phyloP scores from a whole-genome alignment of 1,140 invertebrate species.

The Planococcus citri region DNA sequence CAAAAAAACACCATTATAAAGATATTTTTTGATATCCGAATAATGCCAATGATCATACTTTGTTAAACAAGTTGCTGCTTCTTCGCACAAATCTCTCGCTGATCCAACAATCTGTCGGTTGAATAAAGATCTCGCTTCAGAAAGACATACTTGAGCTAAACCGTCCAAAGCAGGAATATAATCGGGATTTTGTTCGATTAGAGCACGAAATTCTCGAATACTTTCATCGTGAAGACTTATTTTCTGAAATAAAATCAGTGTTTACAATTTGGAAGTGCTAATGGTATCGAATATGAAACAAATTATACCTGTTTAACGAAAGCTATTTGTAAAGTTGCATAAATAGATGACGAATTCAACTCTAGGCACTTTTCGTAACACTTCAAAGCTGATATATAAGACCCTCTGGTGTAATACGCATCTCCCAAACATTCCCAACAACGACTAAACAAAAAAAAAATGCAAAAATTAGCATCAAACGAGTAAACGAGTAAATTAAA shows the following conservation, averaged over 20 bases:
- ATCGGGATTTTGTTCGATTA: conserved; percentile 46
- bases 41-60: conserved; percentile 33
- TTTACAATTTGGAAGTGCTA: neutral
- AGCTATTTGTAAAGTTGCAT: neutral
- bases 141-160: conserved; percentile 54
- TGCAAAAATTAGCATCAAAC: no score
- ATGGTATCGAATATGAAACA: no score
- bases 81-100: conserved; percentile 51
- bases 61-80: conserved; percentile 46
- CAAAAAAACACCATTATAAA: neutral
- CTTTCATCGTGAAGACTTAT: conserved; percentile 58
- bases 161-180: conserved; percentile 69
- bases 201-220: conserved; percentile 49
- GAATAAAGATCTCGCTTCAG: conserved; percentile 46
- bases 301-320: conserved; percentile 10
- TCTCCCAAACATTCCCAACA: conserved; percentile 15
- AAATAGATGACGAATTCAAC: neutral
- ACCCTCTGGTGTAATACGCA: conserved; percentile 11
- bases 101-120: conserved; percentile 49
- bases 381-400: conserved; percentile 8
- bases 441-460: neutral
- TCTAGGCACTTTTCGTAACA: neutral
- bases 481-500: no score
- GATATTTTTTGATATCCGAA: no score
- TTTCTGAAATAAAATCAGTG: conserved; percentile 32